Conservation (phyloP, 2,113 vertebrate genomes). For the Corynorhinus townsendii region DNA sequence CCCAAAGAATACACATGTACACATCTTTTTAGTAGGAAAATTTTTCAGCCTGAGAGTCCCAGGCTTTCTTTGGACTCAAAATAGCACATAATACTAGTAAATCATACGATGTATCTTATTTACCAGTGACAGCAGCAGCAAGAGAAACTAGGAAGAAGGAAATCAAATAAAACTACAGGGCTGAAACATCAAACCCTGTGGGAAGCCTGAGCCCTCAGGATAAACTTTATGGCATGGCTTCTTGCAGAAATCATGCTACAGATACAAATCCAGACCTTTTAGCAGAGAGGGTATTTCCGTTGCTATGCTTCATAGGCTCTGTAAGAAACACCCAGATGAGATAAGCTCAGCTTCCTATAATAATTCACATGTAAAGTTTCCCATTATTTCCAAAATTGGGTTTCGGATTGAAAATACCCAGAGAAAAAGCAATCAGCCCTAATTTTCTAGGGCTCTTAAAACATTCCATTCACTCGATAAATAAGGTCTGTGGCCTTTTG, state of each 20-base stretch:
- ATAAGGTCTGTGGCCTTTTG: neutral
- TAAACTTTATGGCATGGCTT: constrained; percentile 25
- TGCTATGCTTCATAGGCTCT: neutral
- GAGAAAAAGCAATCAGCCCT: constrained; percentile 9
- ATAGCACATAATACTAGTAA: neutral
- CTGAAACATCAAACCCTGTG: neutral
- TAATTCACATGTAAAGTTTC: constrained; percentile 28
- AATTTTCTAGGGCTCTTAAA: constrained; percentile 11
- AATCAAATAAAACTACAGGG: constrained; percentile 36
- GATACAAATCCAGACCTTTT: constrained; percentile 22
- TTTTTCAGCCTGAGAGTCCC: neutral
- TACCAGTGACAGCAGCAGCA: constrained; percentile 21
- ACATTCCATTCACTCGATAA: constrained; percentile 21
- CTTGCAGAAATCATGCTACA: neutral
- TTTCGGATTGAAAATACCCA: constrained; percentile 10
- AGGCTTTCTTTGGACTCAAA: neutral
- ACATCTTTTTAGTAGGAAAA: neutral
- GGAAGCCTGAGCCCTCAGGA: neutral
- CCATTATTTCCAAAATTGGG: constrained; percentile 46
- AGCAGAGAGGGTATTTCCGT: neutral
- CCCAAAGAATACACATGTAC: neutral
- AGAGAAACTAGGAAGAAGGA: neutral
- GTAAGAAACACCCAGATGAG: neutral
- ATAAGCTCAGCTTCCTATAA: constrained; percentile 49
- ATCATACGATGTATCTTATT: neutral